These are phyloP conservation scores for Malthinus seriepunctatus DNA, from an alignment of 2,888 invertebrate genomes.

Conservation along the genomic window DNA sequence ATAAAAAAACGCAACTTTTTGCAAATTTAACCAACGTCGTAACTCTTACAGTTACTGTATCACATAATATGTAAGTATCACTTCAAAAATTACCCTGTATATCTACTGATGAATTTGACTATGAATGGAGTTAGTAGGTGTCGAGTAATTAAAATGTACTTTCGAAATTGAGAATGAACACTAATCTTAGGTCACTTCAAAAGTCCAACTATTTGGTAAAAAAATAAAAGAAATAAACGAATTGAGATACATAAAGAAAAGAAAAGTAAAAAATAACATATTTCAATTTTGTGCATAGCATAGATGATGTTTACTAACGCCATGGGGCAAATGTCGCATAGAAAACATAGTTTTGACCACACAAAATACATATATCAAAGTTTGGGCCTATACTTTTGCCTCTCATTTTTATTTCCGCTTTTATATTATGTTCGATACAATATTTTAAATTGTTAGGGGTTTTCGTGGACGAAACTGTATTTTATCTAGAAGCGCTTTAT, in stretches of 20 bases:
- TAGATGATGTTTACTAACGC: slow-evolving; percentile 29
- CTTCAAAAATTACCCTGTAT: too few species aligned
- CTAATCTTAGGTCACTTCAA: too few species aligned
- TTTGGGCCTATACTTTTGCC: slow-evolving; percentile 9
- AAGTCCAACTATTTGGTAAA: not conserved
- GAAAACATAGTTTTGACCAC: slow-evolving; percentile 31
- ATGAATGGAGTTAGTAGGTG: too few species aligned
- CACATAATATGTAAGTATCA: too few species aligned
- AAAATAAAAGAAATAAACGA: not conserved
- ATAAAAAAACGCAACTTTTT: too few species aligned
- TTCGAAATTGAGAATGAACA: too few species aligned
- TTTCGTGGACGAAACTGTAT: slow-evolving; percentile 23
- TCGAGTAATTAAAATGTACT: too few species aligned
- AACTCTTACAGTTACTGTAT: too few species aligned
- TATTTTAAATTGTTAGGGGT: slow-evolving; percentile 27
- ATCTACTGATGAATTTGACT: too few species aligned
- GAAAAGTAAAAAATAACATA: slow-evolving; percentile 6
- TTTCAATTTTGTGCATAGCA: slow-evolving; percentile 27
- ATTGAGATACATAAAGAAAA: not conserved
- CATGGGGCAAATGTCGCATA: slow-evolving; percentile 34
- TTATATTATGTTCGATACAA: slow-evolving; percentile 27
- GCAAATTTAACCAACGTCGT: too few species aligned
- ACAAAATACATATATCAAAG: slow-evolving; percentile 31
- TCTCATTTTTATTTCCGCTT: slow-evolving; percentile 24
- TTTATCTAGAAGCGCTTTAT: slow-evolving; percentile 25